phyloP scores from a whole-genome alignment of 2,113 vertebrate genomes.

The Pyrgilauda ruficollis region DNA sequence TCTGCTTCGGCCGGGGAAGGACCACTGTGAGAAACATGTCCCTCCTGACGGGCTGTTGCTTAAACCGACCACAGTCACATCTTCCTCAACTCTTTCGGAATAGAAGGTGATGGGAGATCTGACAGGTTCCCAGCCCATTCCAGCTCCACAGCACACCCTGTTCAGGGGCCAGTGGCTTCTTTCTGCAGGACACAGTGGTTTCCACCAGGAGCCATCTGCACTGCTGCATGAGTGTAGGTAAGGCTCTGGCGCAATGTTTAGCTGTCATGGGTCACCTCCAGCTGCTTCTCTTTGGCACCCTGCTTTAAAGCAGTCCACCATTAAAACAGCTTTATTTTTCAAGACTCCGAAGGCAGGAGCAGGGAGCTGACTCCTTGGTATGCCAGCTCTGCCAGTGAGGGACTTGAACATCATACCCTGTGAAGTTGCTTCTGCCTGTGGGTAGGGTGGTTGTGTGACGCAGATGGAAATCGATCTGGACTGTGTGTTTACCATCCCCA shows the following conservation, averaged over 20 bases:
- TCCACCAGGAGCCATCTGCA: background rate
- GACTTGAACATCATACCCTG: background rate
- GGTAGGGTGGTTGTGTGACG: accelerated
- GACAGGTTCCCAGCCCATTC: background rate
- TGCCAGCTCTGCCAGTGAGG: background rate
- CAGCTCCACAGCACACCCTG: background rate
- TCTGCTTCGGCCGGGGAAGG: background rate
- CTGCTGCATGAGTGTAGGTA: background rate
- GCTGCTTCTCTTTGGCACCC: background rate
- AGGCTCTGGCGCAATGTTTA: background rate
- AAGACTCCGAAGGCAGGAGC: background rate
- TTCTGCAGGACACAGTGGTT: background rate
- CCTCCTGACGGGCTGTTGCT: background rate
- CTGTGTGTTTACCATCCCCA: background rate
- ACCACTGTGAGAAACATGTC: accelerated
- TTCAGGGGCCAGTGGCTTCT: background rate
- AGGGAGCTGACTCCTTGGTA: background rate
- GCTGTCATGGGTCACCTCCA: background rate
- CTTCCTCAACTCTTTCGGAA: background rate
- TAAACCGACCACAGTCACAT: background rate
- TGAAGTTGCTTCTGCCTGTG: background rate
- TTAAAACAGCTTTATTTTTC: background rate
- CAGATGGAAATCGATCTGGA: background rate
- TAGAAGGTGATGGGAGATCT: background rate
- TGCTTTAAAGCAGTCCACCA: background rate